These are phyloP conservation scores for Danaus plexippus DNA, from an alignment of 1,140 invertebrate species.

Conservation along the genomic window DNA sequence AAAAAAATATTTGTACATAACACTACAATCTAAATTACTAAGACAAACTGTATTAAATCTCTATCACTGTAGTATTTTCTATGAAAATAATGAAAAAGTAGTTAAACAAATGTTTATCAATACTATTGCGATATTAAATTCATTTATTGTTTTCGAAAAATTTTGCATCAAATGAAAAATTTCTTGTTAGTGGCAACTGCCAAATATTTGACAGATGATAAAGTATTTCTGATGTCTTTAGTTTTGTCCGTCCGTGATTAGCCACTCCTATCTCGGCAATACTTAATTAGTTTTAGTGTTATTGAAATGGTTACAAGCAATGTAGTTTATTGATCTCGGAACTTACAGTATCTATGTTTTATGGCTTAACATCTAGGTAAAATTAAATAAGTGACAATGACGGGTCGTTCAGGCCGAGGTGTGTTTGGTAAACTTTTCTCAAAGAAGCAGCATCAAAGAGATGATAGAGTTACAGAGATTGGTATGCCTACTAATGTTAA, in stretches of 20 bases:
- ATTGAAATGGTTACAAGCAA: conserved; percentile 36
- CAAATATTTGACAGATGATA: conserved; percentile 57
- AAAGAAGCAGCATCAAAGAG: conserved; percentile 52
- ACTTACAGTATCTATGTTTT: conserved; percentile 43
- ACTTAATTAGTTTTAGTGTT: conserved; percentile 47
- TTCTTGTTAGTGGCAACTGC: conserved; percentile 25
- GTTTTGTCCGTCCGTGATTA: conserved; percentile 58
- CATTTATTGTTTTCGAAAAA: no score
- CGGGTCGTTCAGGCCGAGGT: conserved; percentile 62
- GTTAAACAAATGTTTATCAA: no score
- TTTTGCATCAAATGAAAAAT: conserved; percentile 24
- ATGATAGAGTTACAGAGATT: conserved; percentile 74
- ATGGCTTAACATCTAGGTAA: conserved; percentile 29
- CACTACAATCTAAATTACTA: not conserved
- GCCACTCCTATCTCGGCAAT: conserved; percentile 59
- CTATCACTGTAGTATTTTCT: no score
- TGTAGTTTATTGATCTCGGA: conserved; percentile 51
- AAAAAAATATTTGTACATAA: not conserved
- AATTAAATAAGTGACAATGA: conserved; percentile 54
- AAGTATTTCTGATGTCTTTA: conserved; percentile 39
- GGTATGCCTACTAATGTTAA: conserved; percentile 84
- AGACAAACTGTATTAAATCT: no score
- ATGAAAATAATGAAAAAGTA: no score
- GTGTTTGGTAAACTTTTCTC: conserved; percentile 68
- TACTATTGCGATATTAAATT: no score